phyloP scores from a whole-genome alignment of 2,888 invertebrate genomes.

The Oxytorus armatus region DNA sequence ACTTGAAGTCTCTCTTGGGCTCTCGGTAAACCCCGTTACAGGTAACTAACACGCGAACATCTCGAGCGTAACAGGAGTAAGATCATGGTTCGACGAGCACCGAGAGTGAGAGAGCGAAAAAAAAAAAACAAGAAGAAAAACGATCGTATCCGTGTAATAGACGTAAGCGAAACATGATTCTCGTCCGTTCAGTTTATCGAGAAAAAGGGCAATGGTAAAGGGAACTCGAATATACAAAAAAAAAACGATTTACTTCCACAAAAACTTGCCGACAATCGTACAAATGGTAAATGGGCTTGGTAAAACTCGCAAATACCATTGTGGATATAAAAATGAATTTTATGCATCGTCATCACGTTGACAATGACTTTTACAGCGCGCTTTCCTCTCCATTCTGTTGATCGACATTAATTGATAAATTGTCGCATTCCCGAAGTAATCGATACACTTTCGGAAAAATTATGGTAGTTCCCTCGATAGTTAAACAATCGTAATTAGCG shows the following conservation, averaged over 20 bases:
- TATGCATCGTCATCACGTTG: too few species aligned
- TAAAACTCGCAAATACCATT: constrained; percentile 22
- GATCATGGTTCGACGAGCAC: constrained; percentile 51
- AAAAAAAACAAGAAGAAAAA: constrained; percentile 5
- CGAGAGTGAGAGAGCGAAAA: constrained; percentile 8
- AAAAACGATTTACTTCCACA: constrained; percentile 25
- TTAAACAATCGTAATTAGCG: too few species aligned
- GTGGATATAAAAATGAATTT: constrained; percentile 18
- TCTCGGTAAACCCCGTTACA: constrained; percentile 54
- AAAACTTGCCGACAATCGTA: constrained; percentile 44
- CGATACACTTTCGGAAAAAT: too few species aligned
- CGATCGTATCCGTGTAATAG: constrained; percentile 35
- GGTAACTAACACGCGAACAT: constrained; percentile 52
- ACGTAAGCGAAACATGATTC: constrained; percentile 33
- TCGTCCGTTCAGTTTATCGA: constrained; percentile 48
- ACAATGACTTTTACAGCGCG: too few species aligned
- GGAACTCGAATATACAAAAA: too few species aligned
- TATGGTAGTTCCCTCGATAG: too few species aligned
- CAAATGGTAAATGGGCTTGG: constrained; percentile 6
- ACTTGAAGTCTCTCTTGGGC: constrained; percentile 33
- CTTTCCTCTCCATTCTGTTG: too few species aligned
- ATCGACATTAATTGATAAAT: too few species aligned
- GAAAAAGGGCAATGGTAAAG: too few species aligned
- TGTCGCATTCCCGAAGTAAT: too few species aligned
- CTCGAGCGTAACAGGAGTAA: constrained; percentile 57